phyloP scores from a whole-genome alignment of 2,113 vertebrate species.

The Saccopteryx leptura region DNA sequence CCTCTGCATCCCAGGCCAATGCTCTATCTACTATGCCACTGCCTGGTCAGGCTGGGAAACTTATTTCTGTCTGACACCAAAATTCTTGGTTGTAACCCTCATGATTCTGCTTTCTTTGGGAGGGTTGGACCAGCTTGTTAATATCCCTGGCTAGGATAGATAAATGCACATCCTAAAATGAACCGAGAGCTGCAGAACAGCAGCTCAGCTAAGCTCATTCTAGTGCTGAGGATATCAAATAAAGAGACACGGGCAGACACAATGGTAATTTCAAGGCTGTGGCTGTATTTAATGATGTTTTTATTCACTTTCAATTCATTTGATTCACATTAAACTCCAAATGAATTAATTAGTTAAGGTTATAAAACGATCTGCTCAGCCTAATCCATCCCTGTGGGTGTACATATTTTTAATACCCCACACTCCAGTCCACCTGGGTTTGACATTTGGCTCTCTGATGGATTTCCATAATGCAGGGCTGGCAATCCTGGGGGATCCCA shows the following conservation, averaged over 20 bases:
- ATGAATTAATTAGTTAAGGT: slow-evolving; percentile 76
- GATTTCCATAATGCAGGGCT: slow-evolving; percentile 49
- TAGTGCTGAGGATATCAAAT: slow-evolving; percentile 25
- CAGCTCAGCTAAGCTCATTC: background rate
- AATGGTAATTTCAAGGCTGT: slow-evolving; percentile 57
- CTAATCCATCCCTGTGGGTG: slow-evolving; percentile 68
- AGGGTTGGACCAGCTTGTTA: background rate
- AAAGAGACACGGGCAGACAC: slow-evolving; percentile 10
- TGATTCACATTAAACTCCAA: slow-evolving; percentile 75
- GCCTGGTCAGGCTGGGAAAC: background rate
- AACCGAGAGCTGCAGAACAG: background rate
- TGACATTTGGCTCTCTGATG: slow-evolving; percentile 50
- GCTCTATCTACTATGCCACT: no score
- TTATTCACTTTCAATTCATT: slow-evolving; percentile 73
- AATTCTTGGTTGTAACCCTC: background rate
- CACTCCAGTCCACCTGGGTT: slow-evolving; percentile 43
- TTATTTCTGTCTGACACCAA: background rate
- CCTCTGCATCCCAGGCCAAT: no score
- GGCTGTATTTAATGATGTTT: slow-evolving; percentile 71
- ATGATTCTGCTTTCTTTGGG: background rate
- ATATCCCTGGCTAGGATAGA: background rate
- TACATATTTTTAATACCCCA: slow-evolving; percentile 64
- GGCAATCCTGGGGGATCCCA: background rate
- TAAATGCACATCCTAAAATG: background rate
- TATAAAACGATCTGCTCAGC: slow-evolving; percentile 81